Evolutionary conservation across 2,888 invertebrate species (phyloP), one percentile per base, ranked within the genome.

Genomic region (Podabrus alpinus): DNA sequence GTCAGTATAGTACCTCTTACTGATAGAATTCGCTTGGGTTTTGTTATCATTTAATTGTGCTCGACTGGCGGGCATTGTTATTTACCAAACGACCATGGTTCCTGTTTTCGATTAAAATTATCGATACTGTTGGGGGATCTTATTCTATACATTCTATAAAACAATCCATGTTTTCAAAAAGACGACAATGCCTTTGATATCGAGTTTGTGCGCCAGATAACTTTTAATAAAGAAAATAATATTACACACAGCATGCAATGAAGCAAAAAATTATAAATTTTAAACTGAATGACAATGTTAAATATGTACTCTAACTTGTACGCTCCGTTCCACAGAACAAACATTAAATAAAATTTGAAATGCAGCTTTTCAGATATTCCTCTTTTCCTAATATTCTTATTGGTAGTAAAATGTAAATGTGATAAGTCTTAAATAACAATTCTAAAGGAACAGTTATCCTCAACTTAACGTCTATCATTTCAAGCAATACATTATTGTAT

Each of bases 1-100:
- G 72, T 72, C 72, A 72, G 25, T 68, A 24, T 68, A 72, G 62
- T 61, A 72, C 72, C 72, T 72, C 72, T 72, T 71, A 72, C 61
- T 68, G 72, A 72, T 72, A 68, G 68, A 71, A 68, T 29, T 60
- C 25, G 68, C 61, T 29, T 17, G 68, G 72, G 72, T 61, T 68
- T 72, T 72, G 72, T 72, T 72, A 72, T 72, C 72, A 72, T 72
- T 72, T 72, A 72, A 72, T 72, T 72, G 72, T 72, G 68, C 62
- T 68, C 62, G 29, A 62, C 68, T 68, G 45, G 71, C 67, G 59
- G 59, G 71, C 71, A 67, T 72, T 67, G 71, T 72, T 72, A 72
- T 72, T 72, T 72, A 67, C 16, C 59, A 66, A 62, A 64, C 70
- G 24, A 61, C 62, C 70, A 19, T 70, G 66, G 66, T 67, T 66